A percentile compares a stretch with the other conserved stretches of the same genome.
phyloP scores from a whole-genome alignment of 2,113 vertebrate species.

The Oplegnathus fasciatus region DNA sequence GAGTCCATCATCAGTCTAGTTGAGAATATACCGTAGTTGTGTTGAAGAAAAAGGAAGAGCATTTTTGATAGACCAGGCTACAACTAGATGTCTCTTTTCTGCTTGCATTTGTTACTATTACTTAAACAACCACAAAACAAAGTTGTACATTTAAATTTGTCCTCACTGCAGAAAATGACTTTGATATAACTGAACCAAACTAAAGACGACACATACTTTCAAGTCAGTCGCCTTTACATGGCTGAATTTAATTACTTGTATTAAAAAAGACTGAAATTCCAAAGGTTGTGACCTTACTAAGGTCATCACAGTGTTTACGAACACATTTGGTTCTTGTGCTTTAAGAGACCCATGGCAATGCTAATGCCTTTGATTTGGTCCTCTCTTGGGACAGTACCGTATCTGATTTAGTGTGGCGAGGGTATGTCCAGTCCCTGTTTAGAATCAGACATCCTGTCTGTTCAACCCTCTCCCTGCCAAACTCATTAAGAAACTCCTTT shows the following conservation, averaged over 20 bases:
- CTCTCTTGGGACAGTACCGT: conserved; percentile 42
- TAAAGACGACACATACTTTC: not conserved
- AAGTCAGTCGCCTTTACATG: not conserved
- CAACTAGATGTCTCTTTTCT: not conserved
- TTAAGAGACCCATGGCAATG: conserved; percentile 11
- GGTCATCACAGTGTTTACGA: conserved; percentile 1
- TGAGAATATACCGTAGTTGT: not conserved
- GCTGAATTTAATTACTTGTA: not conserved
- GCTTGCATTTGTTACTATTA: not conserved
- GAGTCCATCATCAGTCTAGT: not conserved
- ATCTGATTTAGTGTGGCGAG: conserved; percentile 48
- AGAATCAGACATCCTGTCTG: conserved; percentile 63
- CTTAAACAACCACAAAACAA: not conserved
- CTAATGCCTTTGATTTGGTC: conserved; percentile 26
- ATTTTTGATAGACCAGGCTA: not conserved
- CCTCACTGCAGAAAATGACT: not conserved
- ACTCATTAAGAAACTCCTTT: conserved; percentile 49
- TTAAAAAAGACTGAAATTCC: not conserved
- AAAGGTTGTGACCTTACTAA: not conserved
- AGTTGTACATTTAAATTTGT: not conserved
- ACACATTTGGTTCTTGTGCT: conserved; percentile 30
- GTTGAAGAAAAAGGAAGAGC: not conserved
- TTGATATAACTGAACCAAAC: not conserved
- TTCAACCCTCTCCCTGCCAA: conserved; percentile 37
- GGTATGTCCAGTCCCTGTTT: conserved; percentile 49